Evolutionary conservation across 2,888 invertebrate species (phyloP).

Genomic region (Drosophila parthenogenetica): DNA sequence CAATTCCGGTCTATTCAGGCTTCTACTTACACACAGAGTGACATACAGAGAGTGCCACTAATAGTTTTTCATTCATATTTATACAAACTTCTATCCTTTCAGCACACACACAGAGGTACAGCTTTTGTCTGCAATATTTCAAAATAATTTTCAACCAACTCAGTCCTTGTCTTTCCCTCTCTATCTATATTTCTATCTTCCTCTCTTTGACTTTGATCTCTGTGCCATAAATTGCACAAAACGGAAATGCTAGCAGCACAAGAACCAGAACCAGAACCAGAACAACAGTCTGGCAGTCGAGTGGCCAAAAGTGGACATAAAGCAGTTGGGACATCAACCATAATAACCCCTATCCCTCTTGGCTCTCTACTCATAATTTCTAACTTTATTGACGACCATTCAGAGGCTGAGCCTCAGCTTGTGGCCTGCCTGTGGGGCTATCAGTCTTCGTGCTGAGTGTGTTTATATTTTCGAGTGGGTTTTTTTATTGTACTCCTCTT

Average conservation of each 20-base stretch:
- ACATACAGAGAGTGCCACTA: conserved; percentile 42
- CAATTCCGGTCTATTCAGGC: conserved; percentile 7
- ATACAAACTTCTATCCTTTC: conserved; percentile 16
- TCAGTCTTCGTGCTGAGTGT: conserved; percentile 29
- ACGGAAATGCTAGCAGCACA: conserved; percentile 44
- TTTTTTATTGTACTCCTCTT: neutral
- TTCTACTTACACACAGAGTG: conserved; percentile 1
- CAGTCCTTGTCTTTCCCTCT: neutral
- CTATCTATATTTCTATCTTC: neutral
- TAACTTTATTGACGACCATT: conserved; percentile 63
- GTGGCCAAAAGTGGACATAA: conserved; percentile 55
- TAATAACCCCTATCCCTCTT: conserved; percentile 58
- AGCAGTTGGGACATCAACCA: conserved; percentile 48
- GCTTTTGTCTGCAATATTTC: conserved; percentile 71
- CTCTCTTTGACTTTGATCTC: neutral
- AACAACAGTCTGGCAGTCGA: conserved; percentile 28
- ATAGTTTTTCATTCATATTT: conserved; percentile 70
- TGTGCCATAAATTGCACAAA: conserved; percentile 57
- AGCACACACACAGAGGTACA: conserved; percentile 23
- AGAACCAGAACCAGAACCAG: conserved; percentile 13
- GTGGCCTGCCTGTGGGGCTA: conserved; percentile 42
- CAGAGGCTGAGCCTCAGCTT: conserved; percentile 47
- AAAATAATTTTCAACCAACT: conserved; percentile 67
- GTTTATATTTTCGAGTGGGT: conserved; percentile 32
- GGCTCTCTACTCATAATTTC: conserved; percentile 49